phyloP scores from a whole-genome alignment of 92 coral and sea anemone species.

The Zoanthus sansibaricus region DNA sequence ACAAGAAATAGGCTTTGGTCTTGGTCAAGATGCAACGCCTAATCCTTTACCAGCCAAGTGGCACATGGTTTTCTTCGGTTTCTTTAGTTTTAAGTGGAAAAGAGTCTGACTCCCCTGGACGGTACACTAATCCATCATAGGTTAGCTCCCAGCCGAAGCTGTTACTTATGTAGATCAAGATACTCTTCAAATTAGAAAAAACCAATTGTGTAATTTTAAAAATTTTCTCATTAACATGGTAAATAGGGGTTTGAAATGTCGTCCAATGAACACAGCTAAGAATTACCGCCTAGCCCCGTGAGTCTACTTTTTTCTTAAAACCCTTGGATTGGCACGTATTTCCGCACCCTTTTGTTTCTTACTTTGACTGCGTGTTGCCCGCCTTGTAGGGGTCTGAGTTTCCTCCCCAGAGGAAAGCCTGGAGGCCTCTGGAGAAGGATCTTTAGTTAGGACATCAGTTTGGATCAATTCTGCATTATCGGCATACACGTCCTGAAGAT shows the following conservation, averaged over 20 bases:
- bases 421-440: neutral
- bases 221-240: too few species aligned
- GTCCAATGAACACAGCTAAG: neutral
- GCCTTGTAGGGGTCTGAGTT: neutral
- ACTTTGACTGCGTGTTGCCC: slow-evolving; percentile 15
- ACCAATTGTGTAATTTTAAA: too few species aligned
- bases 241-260: neutral
- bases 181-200: too few species aligned
- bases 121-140: too few species aligned
- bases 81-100: too few species aligned
- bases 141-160: too few species aligned
- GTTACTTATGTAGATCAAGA: too few species aligned
- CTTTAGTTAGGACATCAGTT: neutral
- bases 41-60: too few species aligned
- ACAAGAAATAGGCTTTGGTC: too few species aligned
- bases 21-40: too few species aligned
- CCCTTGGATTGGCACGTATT: neutral
- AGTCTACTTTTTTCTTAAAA: slow-evolving; percentile 18
- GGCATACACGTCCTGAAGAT: neutral
- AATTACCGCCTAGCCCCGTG: neutral
- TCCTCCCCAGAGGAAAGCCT: neutral
- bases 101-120: too few species aligned
- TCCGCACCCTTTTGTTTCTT: neutral
- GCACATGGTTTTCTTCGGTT: too few species aligned
- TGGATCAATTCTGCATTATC: neutral